A percentile compares a stretch with the other conserved stretches of the same genome.
phyloP scores from a whole-genome alignment of 2,797 vertebrate species.

The Sciaenops ocellatus region DNA sequence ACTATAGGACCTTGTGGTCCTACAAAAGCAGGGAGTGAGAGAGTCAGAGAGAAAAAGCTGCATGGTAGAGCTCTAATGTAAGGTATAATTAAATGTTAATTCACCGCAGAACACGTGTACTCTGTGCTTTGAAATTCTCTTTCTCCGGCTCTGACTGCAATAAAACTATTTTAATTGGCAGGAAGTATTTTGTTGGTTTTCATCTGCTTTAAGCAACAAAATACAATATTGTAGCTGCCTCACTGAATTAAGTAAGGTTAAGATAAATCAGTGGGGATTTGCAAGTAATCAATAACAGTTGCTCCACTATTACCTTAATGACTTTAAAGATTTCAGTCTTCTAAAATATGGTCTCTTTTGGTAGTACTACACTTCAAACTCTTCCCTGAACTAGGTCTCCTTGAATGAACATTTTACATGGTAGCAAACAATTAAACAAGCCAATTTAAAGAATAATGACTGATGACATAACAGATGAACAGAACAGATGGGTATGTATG shows the following conservation, averaged over 20 bases:
- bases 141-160: conserved; percentile 18
- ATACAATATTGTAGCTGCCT: background rate
- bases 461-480: no score
- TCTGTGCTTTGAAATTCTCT: conserved; percentile 22
- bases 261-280: conserved; percentile 27
- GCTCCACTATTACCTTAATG: background rate
- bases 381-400: no score
- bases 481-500: no score
- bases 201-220: background rate
- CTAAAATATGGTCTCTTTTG: background rate
- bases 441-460: no score
- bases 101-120: conserved; percentile 31
- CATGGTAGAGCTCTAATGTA: conserved; percentile 47
- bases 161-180: conserved; percentile 28
- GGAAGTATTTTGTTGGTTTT: conserved; percentile 5
- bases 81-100: conserved; percentile 72
- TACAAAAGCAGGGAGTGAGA: conserved; percentile 37
- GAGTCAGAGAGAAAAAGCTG: conserved; percentile 39
- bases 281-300: conserved; percentile 6
- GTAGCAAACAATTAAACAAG: no score
- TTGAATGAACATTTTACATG: no score
- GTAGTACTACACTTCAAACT: background rate
- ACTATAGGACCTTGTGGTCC: conserved; percentile 2
- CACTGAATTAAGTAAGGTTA: conserved; percentile 1
- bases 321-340: background rate